phyloP scores from a whole-genome alignment of 1,140 invertebrate genomes.

The Drosophila asahinai region DNA sequence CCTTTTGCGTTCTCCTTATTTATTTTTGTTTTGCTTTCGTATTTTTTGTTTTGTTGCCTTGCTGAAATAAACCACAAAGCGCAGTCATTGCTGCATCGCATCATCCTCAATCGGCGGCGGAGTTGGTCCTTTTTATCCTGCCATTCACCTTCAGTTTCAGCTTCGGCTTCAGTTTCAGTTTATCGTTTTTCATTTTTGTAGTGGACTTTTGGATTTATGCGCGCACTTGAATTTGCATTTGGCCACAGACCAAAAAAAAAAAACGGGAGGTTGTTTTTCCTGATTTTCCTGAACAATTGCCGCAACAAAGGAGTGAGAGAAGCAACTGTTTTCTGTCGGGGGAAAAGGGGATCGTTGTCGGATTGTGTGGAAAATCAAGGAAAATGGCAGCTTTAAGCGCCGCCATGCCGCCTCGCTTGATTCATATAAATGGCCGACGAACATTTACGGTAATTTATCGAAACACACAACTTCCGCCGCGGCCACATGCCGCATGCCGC shows the following conservation, averaged over 20 bases:
- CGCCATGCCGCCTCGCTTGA: constrained; percentile 43
- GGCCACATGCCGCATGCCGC: constrained; percentile 14
- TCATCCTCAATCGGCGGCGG: constrained; percentile 27
- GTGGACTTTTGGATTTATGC: constrained; percentile 75
- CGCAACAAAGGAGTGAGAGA: constrained; percentile 34
- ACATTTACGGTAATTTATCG: constrained; percentile 53
- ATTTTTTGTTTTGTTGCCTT: constrained; percentile 2
- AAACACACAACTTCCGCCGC: constrained; percentile 50
- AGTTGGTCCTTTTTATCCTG: neutral
- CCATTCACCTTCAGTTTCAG: constrained; percentile 25
- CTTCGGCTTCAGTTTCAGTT: constrained; percentile 28
- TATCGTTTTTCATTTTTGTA: constrained; percentile 67
- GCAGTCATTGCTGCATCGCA: constrained; percentile 58
- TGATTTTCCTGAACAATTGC: constrained; percentile 6
- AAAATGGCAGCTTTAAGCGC: constrained; percentile 49
- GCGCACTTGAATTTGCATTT: constrained; percentile 80
- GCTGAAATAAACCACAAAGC: constrained; percentile 78
- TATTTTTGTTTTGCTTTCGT: neutral
- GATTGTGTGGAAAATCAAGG: constrained; percentile 16
- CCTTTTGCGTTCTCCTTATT: constrained; percentile 10
- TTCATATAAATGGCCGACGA: constrained; percentile 52
- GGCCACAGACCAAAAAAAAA: constrained; percentile 48
- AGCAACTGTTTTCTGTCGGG: constrained; percentile 14
- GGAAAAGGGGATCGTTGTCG: neutral
- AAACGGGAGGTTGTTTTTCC: constrained; percentile 11